Evolutionary conservation across 30 jellyfish, hydroid and myxozoan species (phyloP), one percentile per base, ranked within the genome.

Genomic region (Cassiopea andromeda): DNA sequence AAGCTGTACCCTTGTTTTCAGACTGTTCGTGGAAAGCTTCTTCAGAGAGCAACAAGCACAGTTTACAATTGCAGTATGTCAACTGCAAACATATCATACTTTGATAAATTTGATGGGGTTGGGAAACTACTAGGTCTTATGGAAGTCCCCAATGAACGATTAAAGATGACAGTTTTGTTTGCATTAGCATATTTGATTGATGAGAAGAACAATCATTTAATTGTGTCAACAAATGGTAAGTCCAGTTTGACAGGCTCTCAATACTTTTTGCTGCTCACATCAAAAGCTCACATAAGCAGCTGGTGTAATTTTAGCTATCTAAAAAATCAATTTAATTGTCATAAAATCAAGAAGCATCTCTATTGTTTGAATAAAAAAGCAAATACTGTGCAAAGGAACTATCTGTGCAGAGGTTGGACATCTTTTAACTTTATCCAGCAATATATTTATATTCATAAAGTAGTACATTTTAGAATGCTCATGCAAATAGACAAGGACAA

Each of bases 161-260:
- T 71, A 2, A 81, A 89, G 59, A 80, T 89, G 96, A 47, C 80
- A 14, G 87, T 48, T 14, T 58, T 87, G 71, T 88, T 92, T 77
- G 87, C 88, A 1, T 59, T 92, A 83, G 85, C 96, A 7, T 87
- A 92, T 59, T 78, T 92, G 89, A 92, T 82, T 10, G 90, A 87
- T 50, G 98, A 92, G 58, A 85, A 76, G 77, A 82, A 92, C 77
- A 86, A 87, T 68, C 93, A 92, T 60, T 27, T 92, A 78, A 92
- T 92, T 72, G 64, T 83, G 64, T 68, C 98, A 7, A 87, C 61
- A 16, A 75, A 87, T 17, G 96, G 98, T 87, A 83, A 61, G 94
- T 9, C 43, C 73, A 64, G 15, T 13, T 2, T 64, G 12, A 54
- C 38, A 27, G 38, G 38, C 38, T 54, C 64, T 3, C 64, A 3